Percentiles rank a stretch among this genome's conserved stretches.
Evolutionary conservation across 2,888 invertebrate genomes (phyloP).

Genomic region (Philereme transversata): DNA sequence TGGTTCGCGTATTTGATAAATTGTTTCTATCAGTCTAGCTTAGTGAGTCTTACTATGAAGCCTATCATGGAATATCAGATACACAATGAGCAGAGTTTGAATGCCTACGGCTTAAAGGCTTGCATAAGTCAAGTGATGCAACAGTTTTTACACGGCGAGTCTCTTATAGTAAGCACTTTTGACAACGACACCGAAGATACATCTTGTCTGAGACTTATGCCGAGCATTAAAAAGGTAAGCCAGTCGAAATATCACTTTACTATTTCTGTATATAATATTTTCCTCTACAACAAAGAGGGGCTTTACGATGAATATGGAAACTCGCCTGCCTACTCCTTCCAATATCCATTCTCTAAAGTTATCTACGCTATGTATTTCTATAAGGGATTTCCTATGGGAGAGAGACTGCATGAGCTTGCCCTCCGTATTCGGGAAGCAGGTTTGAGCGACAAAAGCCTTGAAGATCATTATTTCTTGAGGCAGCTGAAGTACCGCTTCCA

Average conservation of each 20-base stretch:
- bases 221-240: constrained; percentile 51
- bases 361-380: constrained; percentile 58
- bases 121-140: constrained; percentile 53
- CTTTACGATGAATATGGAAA: constrained; percentile 49
- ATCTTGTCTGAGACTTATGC: constrained; percentile 38
- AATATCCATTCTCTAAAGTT: constrained; percentile 48
- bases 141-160: constrained; percentile 30
- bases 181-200: constrained; percentile 8
- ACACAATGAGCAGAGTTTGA: constrained; percentile 38
- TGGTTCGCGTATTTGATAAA: constrained; percentile 51
- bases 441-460: constrained; percentile 41
- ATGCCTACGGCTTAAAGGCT: constrained; percentile 43
- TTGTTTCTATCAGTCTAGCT: constrained; percentile 42
- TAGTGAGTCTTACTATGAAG: constrained; percentile 44
- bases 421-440: constrained; percentile 57
- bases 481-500: constrained; percentile 35
- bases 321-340: constrained; percentile 40
- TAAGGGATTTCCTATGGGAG: constrained; percentile 60
- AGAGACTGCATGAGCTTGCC: constrained; percentile 41
- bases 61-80: constrained; percentile 41
- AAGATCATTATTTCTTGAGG: constrained; percentile 37
- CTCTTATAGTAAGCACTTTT: constrained; percentile 1
- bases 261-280: constrained; percentile 45
- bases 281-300: constrained; percentile 43
- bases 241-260: constrained; percentile 47